phyloP scores from a whole-genome alignment of 35 echinoderm and acorn worm species.

The Ophioderma brevispina region DNA sequence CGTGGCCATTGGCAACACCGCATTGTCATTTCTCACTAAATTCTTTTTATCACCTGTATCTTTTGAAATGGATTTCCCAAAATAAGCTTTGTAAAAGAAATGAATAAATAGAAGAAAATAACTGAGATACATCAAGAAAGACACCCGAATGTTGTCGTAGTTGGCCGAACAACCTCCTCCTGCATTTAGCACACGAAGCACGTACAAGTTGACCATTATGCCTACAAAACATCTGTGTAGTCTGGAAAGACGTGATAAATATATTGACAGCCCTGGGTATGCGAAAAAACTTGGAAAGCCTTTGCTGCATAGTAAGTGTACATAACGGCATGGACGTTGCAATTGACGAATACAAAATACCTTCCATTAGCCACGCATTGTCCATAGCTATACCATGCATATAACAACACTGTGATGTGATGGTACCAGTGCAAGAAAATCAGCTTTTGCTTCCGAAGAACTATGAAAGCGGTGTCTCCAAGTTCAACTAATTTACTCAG shows the following conservation, averaged over 20 bases:
- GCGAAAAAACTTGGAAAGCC: slow-evolving; percentile 59
- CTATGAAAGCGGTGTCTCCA: slow-evolving; percentile 86
- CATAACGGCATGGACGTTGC: slow-evolving; percentile 88
- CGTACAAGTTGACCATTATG: slow-evolving; percentile 65
- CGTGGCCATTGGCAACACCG: background rate
- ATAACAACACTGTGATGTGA: slow-evolving; percentile 81
- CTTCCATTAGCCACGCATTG: slow-evolving; percentile 63
- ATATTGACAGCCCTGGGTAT: slow-evolving; percentile 80
- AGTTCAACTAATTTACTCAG: slow-evolving; percentile 80
- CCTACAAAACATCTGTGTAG: slow-evolving; percentile 79
- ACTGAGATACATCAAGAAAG: slow-evolving; percentile 77
- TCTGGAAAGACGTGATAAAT: slow-evolving; percentile 65
- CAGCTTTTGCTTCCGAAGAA: slow-evolving; percentile 76
- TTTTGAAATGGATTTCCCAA: background rate
- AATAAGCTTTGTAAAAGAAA: slow-evolving; percentile 76
- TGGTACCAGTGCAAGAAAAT: slow-evolving; percentile 96
- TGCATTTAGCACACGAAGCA: slow-evolving; percentile 37
- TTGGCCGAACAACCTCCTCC: slow-evolving; percentile 51
- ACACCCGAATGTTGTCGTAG: slow-evolving; percentile 39
- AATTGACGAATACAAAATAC: slow-evolving; percentile 84
- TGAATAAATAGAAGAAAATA: slow-evolving; percentile 69
- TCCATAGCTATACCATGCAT: slow-evolving; percentile 87
- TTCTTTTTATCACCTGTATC: background rate
- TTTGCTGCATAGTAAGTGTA: slow-evolving; percentile 81
- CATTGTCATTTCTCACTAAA: background rate